Evolutionary conservation across 2,797 vertebrate species (phyloP), one percentile per base, ranked within the genome.

Genomic region (Coilia nasus): DNA sequence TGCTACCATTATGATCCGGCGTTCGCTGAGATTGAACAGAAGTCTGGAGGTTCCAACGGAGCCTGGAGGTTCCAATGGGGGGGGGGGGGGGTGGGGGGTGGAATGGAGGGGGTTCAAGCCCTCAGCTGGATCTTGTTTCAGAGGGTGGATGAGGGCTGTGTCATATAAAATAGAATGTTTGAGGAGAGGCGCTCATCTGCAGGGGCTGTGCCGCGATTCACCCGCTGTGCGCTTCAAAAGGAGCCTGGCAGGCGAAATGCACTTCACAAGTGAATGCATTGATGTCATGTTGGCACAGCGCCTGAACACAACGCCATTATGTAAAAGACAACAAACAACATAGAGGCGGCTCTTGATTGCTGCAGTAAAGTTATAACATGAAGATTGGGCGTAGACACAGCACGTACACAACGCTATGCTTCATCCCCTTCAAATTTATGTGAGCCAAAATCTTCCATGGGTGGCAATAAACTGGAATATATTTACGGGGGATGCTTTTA

Each of bases 191-290:
- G 12, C 19, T 31, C 56, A 78, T 50, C 21, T 59, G 35, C 82
- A 83, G 54, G 85, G 78, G 84, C 64, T 0, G 17, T 31, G 2
- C 28, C 31, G 35, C 12, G 80, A 88, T 86, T 87, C 35, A 83
- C 88, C 82, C 75, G 84, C 88, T 81, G 71, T 25, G 35, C 83
- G 75, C 84, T 88, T 89, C 87, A 88, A 88, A 90, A 81, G 88
- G 28, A 54, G 50, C 1, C 50, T 54, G 19, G 25, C 31, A 64
- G 17, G 31, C n/a, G 15, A 86, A 82, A 54, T 81, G 82, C 86
- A 83, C 90, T 91, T 88, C 85, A 75, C 85, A 91, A 89, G 91
- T 91, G 82, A 87, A 82, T 50, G 85, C 71, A 41, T 46, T 83
- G 84, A 31, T 12, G 50, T 17, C 80, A 17, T 21, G 60, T 21